These are phyloP conservation scores for Scleropages formosus DNA, from an alignment of 2,797 vertebrate species.

Conservation along the genomic window DNA sequence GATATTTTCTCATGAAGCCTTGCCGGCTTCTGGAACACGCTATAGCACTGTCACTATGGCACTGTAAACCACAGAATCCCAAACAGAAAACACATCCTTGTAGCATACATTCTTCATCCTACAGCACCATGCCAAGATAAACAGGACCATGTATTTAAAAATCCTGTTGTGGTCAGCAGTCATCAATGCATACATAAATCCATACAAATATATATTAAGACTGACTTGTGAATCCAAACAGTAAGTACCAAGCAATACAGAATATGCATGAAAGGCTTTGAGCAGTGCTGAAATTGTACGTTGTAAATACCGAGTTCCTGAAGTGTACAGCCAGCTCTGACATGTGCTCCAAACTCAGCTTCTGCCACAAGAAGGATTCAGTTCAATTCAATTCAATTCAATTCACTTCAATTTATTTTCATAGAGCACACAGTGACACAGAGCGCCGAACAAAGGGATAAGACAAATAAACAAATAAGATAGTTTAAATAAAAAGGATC, in stretches of 20 bases:
- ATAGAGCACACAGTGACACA: too few relatives aligned
- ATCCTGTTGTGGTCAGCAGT: slow-evolving; percentile 14
- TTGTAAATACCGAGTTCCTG: neutral
- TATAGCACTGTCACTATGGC: slow-evolving; percentile 5
- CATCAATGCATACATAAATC: slow-evolving; percentile 19
- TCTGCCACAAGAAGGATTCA: neutral
- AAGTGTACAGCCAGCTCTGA: neutral
- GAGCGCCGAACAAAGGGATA: too few relatives aligned
- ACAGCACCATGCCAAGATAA: neutral
- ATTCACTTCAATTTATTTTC: too few relatives aligned
- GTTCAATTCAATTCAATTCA: too few relatives aligned
- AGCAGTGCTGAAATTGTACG: slow-evolving; percentile 7
- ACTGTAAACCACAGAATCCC: slow-evolving; percentile 10
- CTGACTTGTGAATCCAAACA: slow-evolving; percentile 14
- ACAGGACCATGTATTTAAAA: slow-evolving; percentile 23
- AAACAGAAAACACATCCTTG: slow-evolving; percentile 21
- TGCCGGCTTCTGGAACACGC: neutral
- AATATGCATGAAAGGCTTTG: neutral
- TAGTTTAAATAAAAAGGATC: too few relatives aligned
- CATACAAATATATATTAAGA: slow-evolving; percentile 19
- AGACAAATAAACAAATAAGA: too few relatives aligned
- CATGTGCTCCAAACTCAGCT: neutral
- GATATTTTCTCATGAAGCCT: slow-evolving; percentile 1
- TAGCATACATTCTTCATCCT: neutral
- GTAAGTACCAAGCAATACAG: slow-evolving; percentile 2